Percentiles rank a stretch among this genome's conserved stretches.
Evolutionary conservation across 2,797 vertebrate species (phyloP).

Genomic region (Emys orbicularis): DNA sequence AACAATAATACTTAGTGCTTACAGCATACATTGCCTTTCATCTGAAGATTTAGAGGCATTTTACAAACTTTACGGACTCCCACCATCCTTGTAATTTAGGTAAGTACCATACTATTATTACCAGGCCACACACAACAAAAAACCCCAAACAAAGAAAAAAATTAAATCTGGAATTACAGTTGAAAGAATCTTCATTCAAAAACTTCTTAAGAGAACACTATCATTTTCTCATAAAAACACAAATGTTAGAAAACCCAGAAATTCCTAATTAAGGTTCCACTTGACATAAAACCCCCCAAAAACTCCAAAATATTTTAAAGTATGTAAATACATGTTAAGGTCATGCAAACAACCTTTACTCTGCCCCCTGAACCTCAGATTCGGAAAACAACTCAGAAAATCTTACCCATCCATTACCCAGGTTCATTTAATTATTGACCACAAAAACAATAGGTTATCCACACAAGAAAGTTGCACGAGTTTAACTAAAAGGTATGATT

Average conservation of each 20-base stretch:
- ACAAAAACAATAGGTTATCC: not conserved
- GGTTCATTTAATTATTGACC: not conserved
- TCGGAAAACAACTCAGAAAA: not conserved
- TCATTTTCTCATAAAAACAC: accelerated
- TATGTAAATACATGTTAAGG: not conserved
- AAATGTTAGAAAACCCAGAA: not conserved
- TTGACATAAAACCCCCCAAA: accelerated
- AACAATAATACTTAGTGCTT: constrained; percentile 47
- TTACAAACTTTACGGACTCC: constrained; percentile 37
- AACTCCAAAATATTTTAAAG: not conserved
- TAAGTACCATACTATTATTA: not conserved
- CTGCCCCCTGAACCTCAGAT: not conserved
- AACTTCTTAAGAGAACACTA: constrained; percentile 11
- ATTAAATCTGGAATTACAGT: not conserved
- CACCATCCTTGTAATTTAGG: constrained; percentile 14
- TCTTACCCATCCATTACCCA: not conserved
- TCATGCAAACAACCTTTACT: not conserved
- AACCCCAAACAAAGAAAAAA: not conserved
- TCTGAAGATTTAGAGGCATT: constrained; percentile 26
- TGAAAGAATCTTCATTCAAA: constrained; percentile 47
- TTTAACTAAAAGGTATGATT: not conserved
- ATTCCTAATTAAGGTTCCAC: not conserved
- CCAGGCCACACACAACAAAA: not conserved
- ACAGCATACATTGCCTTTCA: constrained; percentile 28
- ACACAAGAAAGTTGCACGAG: not conserved